Conservation (phyloP, 2,797 vertebrate species). For the Caiman crocodilus region DNA sequence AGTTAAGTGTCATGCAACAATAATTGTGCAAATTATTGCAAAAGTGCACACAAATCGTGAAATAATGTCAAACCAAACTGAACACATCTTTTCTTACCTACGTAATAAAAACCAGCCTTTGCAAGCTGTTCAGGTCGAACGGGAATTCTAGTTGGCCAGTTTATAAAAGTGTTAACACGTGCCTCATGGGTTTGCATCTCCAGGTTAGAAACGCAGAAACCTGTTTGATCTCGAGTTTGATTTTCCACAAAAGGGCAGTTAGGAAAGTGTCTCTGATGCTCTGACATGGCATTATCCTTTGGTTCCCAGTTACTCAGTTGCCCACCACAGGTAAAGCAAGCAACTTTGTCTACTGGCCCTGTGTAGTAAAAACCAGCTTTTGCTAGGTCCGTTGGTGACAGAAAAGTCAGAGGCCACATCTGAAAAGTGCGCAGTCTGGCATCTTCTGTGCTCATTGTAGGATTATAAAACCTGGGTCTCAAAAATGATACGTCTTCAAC, state of each 20-base stretch:
- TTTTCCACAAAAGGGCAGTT: slow-evolving; percentile 92
- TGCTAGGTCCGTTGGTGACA: slow-evolving; percentile 90
- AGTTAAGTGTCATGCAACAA: background rate
- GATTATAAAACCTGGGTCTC: slow-evolving; percentile 85
- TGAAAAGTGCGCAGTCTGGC: slow-evolving; percentile 91
- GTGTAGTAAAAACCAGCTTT: slow-evolving; percentile 96
- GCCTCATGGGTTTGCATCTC: slow-evolving; percentile 93
- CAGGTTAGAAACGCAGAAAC: slow-evolving; percentile 91
- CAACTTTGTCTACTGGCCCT: slow-evolving; percentile 91
- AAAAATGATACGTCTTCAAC: slow-evolving; percentile 89
- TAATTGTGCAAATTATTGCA: background rate
- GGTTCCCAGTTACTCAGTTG: slow-evolving; percentile 97
- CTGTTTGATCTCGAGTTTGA: slow-evolving; percentile 76
- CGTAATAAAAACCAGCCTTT: slow-evolving; percentile 97
- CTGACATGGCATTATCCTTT: slow-evolving; percentile 92
- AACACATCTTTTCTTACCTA: slow-evolving; percentile 84
- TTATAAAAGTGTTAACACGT: slow-evolving; percentile 91
- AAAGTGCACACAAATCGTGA: background rate
- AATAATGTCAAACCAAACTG: background rate
- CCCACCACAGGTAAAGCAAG: slow-evolving; percentile 95
- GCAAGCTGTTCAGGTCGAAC: slow-evolving; percentile 94
- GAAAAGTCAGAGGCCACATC: slow-evolving; percentile 88
- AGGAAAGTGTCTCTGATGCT: slow-evolving; percentile 96
- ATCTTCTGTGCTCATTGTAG: slow-evolving; percentile 92
- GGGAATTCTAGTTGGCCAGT: slow-evolving; percentile 93